Evolutionary conservation across 1,140 invertebrate genomes (phyloP), one percentile per base, ranked within the genome.

Genomic region (Manduca sexta): DNA sequence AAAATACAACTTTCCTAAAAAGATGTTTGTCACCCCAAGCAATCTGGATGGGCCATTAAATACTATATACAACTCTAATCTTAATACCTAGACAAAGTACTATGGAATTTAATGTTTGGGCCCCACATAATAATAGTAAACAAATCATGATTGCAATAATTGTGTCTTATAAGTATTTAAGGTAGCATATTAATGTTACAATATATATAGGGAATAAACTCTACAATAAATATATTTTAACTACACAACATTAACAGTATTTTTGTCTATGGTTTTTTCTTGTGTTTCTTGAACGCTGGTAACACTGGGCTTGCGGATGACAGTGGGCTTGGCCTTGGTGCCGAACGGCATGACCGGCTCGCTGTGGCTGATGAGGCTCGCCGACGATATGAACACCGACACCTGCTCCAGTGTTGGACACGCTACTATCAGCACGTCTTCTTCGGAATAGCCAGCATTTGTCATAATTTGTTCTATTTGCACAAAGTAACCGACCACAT

Each of bases 361-460:
- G 14, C 59, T 73, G 38, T 79, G 84, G 10, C 87, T 86, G 12
- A 89, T 78, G 2, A 93, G 85, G 52, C 90, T 91, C 1, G 91
- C 89, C 10, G 93, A 95, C 15, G 94, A 95, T 29, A 97, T 86
- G 54, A 96, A 89, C n/a, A 95, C 89, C n/a, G 93, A 94, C 8
- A 98, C 90, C 87, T 98, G 96, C 74, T 98, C 97, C 8, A 94
- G 90, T 3, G 95, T 91, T 0, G 97, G 97, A 82, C 95, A 97
- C 10, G 90, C 95, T 8, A 97, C 93, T 21, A 97, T 89, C 35
- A 93, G 84, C 52, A 91, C 89, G 67, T 98, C 94, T 69, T 98
- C 96, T 18, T 89, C 85, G 3, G 88, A 90, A 64, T 95, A 97
- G 49, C 92, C 89, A 35, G 91, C 90, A 52, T 87, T 90, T 0